Evolutionary conservation across 2,888 invertebrate species (phyloP).

Genomic region (Caenorhabditis sp.): DNA sequence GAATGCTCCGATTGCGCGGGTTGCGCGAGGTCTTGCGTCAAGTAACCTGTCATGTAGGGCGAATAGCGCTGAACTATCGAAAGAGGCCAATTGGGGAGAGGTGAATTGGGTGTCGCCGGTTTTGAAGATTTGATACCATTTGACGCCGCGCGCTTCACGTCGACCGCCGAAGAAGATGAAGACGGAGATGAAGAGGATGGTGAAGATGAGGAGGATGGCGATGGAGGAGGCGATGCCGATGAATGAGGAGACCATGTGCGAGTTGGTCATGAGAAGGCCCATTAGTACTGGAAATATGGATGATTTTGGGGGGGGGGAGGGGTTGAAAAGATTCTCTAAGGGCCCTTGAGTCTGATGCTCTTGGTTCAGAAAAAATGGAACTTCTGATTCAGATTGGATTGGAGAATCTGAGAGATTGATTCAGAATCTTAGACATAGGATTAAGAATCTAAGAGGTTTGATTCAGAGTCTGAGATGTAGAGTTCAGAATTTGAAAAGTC

Average conservation of each 20-base stretch:
- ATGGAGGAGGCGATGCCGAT: slow-evolving; percentile 56
- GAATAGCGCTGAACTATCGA: slow-evolving; percentile 48
- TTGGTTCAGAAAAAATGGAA: no score
- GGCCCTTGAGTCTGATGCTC: no score
- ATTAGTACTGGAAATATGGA: slow-evolving; percentile 59
- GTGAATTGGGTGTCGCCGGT: slow-evolving; percentile 68
- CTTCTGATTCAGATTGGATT: no score
- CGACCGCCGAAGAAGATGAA: slow-evolving; percentile 58
- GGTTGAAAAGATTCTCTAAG: no score
- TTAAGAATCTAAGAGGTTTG: no score
- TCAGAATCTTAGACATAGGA: no score
- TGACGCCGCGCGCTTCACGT: slow-evolving; percentile 67
- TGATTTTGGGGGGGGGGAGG: no score
- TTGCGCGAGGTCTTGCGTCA: slow-evolving; percentile 57
- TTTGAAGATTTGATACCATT: slow-evolving; percentile 67
- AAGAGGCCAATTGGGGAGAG: slow-evolving; percentile 51
- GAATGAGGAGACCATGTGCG: slow-evolving; percentile 55
- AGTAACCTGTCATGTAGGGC: slow-evolving; percentile 65
- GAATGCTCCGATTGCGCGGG: slow-evolving; percentile 53
- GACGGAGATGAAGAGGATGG: slow-evolving; percentile 59
- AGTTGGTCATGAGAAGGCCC: slow-evolving; percentile 44
- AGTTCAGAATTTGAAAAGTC: no score
- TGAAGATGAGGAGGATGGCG: slow-evolving; percentile 56
- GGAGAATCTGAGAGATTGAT: no score
- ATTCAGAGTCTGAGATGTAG: no score